Base-by-base conservation (phyloP, 2,888 invertebrate genomes). In the Parnassius glacialis region DNA sequence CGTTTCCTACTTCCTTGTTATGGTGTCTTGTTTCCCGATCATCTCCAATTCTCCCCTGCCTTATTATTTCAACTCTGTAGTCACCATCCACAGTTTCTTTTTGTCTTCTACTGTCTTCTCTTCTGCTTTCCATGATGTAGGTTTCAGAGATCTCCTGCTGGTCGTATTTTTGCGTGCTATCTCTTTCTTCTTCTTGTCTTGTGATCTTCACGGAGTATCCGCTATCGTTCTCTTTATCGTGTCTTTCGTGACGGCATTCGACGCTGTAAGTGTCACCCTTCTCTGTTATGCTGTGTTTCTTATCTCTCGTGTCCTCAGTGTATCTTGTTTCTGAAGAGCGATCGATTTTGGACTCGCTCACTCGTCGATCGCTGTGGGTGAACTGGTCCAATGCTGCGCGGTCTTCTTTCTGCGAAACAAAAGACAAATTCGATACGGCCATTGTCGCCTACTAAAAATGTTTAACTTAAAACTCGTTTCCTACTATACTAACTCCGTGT, bases 351-450 rank as follows among this genome's bases (percentile, higher is more conserved):
- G 71, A 73, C 66, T 83, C 80, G n/a, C 74, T 73, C 16, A 77
- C 76, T 16, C 76, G 74, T 1, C 88, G 80, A 67, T 89, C 85
- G 63, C 74, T 83, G 69, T 87, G 84, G 0, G 90, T 90, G 76
- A 90, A 90, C 68, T 88, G 85, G n/a, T 90, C 89, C 25, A 90
- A 68, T 1, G 81, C 79, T 0, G 85, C 84, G 11, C 86, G 83
- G 59, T 90, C 87, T 68, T 89, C 85, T 68, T 83, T 85, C 90
- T 90, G 73, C 48, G 68, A 59, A 62, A 43, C 3, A 41, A 53
- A 47, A 10, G 9, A 10, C 16, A 12, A 59, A 47, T 47, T 59
- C 20, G 45, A 42, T 52, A 59, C 52, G 53, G 44, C 10, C 16
- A 10, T 13, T n/a, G 2, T 20, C 3, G 34, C 34, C 7, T 34